Evolutionary conservation across 1,140 invertebrate genomes (phyloP).

Genomic region (Fopius arisanus): DNA sequence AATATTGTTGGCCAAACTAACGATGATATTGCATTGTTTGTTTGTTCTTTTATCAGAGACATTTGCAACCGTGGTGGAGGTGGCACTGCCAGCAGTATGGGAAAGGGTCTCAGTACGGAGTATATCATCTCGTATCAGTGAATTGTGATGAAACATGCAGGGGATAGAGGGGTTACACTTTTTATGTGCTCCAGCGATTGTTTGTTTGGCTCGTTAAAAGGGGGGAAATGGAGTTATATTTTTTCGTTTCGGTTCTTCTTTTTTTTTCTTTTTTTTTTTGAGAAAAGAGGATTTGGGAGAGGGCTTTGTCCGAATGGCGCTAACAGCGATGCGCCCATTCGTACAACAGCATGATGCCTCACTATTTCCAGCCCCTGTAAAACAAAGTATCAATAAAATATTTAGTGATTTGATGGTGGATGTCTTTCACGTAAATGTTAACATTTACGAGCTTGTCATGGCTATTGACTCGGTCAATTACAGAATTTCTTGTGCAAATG

Average conservation of each 20-base stretch:
- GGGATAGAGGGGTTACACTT: conserved; percentile 3
- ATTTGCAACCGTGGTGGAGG: conserved; percentile 39
- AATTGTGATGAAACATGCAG: conserved; percentile 29
- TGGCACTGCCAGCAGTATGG: conserved; percentile 40
- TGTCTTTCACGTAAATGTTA: neutral
- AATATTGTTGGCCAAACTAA: neutral
- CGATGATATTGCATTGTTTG: neutral
- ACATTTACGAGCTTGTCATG: neutral
- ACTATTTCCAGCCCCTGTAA: conserved; percentile 50
- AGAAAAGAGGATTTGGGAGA: conserved; percentile 29
- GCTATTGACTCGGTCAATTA: no score
- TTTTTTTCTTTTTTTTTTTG: conserved; percentile 1
- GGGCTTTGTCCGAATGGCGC: conserved; percentile 44
- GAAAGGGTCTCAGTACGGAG: conserved; percentile 48
- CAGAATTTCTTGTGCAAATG: no score
- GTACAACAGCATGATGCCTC: conserved; percentile 48
- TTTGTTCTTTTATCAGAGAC: neutral
- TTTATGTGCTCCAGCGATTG: neutral
- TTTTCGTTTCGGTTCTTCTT: neutral
- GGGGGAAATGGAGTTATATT: neutral
- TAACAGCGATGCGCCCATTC: conserved; percentile 47
- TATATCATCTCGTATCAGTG: conserved; percentile 47
- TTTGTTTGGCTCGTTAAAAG: neutral
- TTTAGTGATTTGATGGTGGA: neutral
- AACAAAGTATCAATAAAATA: conserved; percentile 19